Evolutionary conservation across 2,888 invertebrate species (phyloP).

Genomic region (Tuta absoluta): DNA sequence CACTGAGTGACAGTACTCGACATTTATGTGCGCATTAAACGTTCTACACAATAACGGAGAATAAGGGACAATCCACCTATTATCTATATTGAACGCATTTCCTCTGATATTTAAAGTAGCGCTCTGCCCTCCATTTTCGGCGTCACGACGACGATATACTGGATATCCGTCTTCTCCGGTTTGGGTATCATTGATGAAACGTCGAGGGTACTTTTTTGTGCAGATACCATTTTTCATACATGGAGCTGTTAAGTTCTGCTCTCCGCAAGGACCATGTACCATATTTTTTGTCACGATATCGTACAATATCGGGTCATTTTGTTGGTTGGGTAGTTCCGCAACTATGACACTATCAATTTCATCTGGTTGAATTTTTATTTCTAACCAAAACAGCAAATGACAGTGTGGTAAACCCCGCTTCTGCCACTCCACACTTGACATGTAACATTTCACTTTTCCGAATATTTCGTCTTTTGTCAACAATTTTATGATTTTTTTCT

Average conservation of each 20-base stretch:
- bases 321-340: not conserved
- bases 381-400: too few relatives aligned
- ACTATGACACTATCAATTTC: too few relatives aligned
- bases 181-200: not conserved
- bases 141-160: slow-evolving; percentile 9
- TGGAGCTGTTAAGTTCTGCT: not conserved
- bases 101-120: not conserved
- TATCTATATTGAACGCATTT: not conserved
- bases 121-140: not conserved
- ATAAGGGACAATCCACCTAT: slow-evolving; percentile 2
- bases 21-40: slow-evolving; percentile 5
- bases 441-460: too few relatives aligned
- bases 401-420: too few relatives aligned
- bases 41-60: not conserved
- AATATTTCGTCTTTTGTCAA: slow-evolving; percentile 9
- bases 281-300: slow-evolving; percentile 6
- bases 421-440: too few relatives aligned
- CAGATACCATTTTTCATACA: too few relatives aligned
- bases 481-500: slow-evolving; percentile 34
- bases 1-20: too few relatives aligned
- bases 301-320: not conserved
- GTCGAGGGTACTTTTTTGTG: slow-evolving; percentile 9
- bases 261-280: slow-evolving; percentile 6
- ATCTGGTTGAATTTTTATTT: too few relatives aligned
- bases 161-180: slow-evolving; percentile 14